Evolutionary conservation across 2,113 vertebrate genomes (phyloP).

Genomic region (Crotalus horridus): DNA sequence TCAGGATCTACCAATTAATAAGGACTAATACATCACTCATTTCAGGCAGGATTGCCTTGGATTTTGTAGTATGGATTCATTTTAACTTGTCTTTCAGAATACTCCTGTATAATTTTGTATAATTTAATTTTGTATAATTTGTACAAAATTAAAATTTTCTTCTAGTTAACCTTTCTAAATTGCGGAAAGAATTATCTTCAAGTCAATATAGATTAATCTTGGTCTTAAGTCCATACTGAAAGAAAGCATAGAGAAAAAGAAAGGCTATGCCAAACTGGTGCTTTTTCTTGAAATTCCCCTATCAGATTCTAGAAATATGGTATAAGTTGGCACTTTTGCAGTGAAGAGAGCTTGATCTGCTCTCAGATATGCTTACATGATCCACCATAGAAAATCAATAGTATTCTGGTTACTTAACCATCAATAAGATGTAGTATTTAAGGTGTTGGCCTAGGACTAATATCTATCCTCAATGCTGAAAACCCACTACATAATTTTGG

Average conservation of each 20-base stretch:
- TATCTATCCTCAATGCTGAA: not conserved
- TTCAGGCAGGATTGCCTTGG: not conserved
- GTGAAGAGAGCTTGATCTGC: not conserved
- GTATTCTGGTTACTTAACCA: not conserved
- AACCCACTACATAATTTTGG: not conserved
- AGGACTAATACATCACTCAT: not conserved
- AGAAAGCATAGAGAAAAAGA: not conserved
- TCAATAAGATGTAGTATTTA: not conserved
- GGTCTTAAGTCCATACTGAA: not conserved
- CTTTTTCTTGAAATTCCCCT: not conserved
- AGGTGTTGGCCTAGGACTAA: not conserved
- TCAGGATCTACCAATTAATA: not conserved
- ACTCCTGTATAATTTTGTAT: not conserved
- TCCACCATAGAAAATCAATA: not conserved
- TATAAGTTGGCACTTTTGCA: not conserved
- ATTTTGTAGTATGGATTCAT: not conserved
- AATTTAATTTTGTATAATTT: no score
- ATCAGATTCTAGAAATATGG: not conserved
- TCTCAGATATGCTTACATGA: not conserved
- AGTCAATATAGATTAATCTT: not conserved
- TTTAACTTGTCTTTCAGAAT: no score
- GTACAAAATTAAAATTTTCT: not conserved
- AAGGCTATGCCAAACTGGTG: not conserved
- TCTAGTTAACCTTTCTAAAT: not conserved
- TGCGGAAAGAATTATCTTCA: not conserved